Conservation (phyloP, 2,797 vertebrate species). For the Melanotaenia nigrans region DNA sequence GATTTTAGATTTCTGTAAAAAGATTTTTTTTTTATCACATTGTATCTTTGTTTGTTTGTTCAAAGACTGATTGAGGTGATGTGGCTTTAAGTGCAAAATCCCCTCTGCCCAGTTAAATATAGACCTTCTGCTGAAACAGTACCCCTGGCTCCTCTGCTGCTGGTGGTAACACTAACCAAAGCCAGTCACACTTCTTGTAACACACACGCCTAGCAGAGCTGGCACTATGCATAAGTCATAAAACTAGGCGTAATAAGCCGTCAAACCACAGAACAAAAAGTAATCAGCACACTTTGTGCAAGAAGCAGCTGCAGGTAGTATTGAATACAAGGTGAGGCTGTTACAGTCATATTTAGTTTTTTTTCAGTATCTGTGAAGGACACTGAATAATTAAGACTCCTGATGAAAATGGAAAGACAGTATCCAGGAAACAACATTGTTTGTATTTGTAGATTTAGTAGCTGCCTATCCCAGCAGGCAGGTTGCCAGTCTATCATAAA, state of each 20-base stretch:
- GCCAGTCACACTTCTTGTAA: conserved; percentile 13
- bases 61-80: conserved; percentile 31
- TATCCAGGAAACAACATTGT: conserved; percentile 5
- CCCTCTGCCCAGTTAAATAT: conserved; percentile 75
- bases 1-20: neutral
- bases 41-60: neutral
- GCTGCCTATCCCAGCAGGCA: too few relatives aligned
- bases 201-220: conserved; percentile 19
- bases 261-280: conserved; percentile 49
- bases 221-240: conserved; percentile 52
- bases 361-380: conserved; percentile 1
- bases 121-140: conserved; percentile 71
- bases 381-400: neutral
- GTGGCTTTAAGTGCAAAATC: conserved; percentile 77
- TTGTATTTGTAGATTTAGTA: too few relatives aligned
- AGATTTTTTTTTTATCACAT: neutral
- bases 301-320: conserved; percentile 11
- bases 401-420: neutral
- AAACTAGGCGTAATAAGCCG: conserved; percentile 55
- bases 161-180: conserved; percentile 45
- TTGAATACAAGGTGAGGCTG: neutral
- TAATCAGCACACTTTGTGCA: neutral
- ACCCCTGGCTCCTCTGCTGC: conserved; percentile 42
- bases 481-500: neutral
- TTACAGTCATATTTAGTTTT: neutral